These are phyloP conservation scores for Cyphomyrus plagiostoma DNA, from an alignment of 2,113 vertebrate species.

Conservation along the genomic window DNA sequence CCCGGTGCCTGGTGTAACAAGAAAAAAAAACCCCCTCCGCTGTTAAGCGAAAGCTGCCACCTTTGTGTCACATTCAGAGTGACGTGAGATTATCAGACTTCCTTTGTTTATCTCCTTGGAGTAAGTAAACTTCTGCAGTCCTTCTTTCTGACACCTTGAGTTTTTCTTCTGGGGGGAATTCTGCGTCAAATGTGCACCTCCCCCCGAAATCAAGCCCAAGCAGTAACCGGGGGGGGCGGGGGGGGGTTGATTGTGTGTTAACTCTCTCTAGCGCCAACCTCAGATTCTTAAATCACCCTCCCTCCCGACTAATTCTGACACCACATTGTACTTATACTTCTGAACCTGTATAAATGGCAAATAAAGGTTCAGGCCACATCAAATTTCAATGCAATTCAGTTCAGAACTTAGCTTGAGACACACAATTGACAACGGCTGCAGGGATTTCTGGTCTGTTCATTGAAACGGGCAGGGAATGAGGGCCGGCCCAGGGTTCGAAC, in stretches of 20 bases:
- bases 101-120: background rate
- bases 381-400: background rate
- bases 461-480: background rate
- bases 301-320: background rate
- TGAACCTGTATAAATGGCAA: background rate
- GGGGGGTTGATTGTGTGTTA: background rate
- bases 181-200: background rate
- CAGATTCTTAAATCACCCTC: background rate
- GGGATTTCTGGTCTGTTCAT: background rate
- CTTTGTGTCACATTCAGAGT: background rate
- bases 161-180: background rate
- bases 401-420: background rate
- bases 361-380: background rate
- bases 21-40: background rate
- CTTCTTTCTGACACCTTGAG: background rate
- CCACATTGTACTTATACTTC: background rate
- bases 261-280: background rate
- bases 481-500: background rate
- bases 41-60: background rate
- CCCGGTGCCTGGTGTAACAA: background rate
- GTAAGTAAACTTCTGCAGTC: background rate
- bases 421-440: background rate
- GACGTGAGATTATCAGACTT: background rate
- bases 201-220: background rate
- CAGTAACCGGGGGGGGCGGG: background rate